Evolutionary conservation across 64 coral and sea anemone genomes (phyloP).

Genomic region (Stylophora pistillata): DNA sequence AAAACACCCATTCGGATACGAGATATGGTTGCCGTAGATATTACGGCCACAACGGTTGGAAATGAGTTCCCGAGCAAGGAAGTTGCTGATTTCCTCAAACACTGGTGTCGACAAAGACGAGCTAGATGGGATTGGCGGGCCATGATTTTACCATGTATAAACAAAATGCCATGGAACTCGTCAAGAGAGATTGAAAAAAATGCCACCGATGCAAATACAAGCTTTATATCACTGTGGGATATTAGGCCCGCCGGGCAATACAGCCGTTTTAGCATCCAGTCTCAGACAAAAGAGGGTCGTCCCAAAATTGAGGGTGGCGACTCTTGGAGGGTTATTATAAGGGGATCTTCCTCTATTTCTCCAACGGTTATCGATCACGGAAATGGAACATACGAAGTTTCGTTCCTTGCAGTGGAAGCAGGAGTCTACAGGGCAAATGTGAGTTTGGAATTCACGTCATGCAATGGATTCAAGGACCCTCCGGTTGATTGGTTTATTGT

Average conservation of each 20-base stretch:
- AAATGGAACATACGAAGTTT: conserved; percentile 63
- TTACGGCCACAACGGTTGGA: not conserved
- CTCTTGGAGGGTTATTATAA: conserved; percentile 52
- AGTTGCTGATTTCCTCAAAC: not conserved
- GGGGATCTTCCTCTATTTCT: conserved; percentile 43
- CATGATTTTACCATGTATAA: conserved; percentile 21
- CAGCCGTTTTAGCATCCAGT: conserved; percentile 66
- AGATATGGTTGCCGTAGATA: not conserved
- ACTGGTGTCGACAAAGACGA: conserved; percentile 51
- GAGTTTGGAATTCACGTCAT: conserved; percentile 56
- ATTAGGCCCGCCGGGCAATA: conserved; percentile 45
- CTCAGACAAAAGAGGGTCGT: conserved; percentile 32
- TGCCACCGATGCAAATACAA: conserved; percentile 27
- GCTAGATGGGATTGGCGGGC: conserved; percentile 45
- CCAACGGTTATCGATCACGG: conserved; percentile 56
- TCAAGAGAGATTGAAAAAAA: not conserved
- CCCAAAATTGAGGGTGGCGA: conserved; percentile 44
- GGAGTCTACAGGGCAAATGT: conserved; percentile 36
- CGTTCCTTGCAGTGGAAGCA: conserved; percentile 60
- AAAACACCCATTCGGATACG: not conserved
- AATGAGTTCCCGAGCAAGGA: not conserved
- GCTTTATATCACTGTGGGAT: conserved; percentile 55
- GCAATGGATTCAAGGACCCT: conserved; percentile 62
- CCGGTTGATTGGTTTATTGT: conserved; percentile 58
- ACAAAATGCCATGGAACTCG: conserved; percentile 18